A percentile compares a stretch with the other conserved stretches of the same genome.
Conservation (phyloP, 2,797 vertebrate species). For the Sparus aurata region DNA sequence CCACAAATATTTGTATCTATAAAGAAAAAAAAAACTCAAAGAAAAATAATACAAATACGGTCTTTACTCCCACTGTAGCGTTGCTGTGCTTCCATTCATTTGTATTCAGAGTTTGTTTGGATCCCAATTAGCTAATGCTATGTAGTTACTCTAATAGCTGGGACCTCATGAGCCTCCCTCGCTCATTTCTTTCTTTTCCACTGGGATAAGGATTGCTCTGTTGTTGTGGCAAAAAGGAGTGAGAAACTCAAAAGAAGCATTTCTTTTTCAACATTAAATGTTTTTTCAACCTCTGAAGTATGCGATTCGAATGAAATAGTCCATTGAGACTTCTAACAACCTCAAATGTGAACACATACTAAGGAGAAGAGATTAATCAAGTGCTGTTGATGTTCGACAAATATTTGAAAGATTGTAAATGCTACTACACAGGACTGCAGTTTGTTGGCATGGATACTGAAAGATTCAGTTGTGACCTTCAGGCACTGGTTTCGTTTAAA, state of each 20-base stretch:
- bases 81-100: constrained; percentile 46
- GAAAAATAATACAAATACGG: constrained; percentile 22
- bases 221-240: constrained; percentile 8
- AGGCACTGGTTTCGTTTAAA: constrained; percentile 50
- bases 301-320: constrained; percentile 34
- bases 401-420: constrained; percentile 27
- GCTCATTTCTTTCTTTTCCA: constrained; percentile 46
- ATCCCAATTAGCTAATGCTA: constrained; percentile 62
- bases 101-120: constrained; percentile 54
- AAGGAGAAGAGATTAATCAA: background rate
- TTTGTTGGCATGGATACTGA: constrained; percentile 41
- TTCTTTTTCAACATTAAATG: constrained; percentile 41
- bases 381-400: constrained; percentile 24
- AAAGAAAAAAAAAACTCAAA: constrained; percentile 7
- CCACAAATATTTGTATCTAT: constrained; percentile 18
- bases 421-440: constrained; percentile 3
- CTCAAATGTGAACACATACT: constrained; percentile 21
- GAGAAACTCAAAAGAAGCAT: constrained; percentile 1
- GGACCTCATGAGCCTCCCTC: constrained; percentile 45
- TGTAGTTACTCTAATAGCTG: constrained; percentile 49
- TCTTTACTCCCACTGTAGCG: constrained; percentile 9
- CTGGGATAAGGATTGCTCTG: constrained; percentile 40
- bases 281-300: constrained; percentile 30
- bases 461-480: constrained; percentile 26
- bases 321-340: constrained; percentile 8